Evolutionary conservation across 2,888 invertebrate genomes (phyloP).

Genomic region (Diloba caeruleocephala): DNA sequence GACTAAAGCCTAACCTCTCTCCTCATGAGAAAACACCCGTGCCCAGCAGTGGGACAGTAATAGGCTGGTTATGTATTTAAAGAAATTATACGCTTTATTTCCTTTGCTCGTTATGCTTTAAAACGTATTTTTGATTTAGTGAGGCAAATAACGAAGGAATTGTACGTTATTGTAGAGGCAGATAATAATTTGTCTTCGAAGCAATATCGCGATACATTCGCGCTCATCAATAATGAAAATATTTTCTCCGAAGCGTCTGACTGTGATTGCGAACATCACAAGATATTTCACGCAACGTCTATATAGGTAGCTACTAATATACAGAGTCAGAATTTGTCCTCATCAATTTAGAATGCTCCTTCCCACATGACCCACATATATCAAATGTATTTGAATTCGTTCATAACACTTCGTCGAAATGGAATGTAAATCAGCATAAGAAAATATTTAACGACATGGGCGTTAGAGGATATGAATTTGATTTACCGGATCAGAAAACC

Average conservation of each 20-base stretch:
- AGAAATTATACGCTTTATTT: slow-evolving; percentile 1
- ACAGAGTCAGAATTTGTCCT: slow-evolving; percentile 42
- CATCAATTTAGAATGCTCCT: slow-evolving; percentile 51
- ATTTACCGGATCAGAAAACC: slow-evolving; percentile 45
- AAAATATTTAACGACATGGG: slow-evolving; percentile 52
- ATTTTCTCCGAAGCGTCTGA: slow-evolving; percentile 46
- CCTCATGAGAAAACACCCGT: too few species aligned
- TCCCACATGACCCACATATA: slow-evolving; percentile 41
- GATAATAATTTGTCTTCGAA: slow-evolving; percentile 41
- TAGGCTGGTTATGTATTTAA: too few species aligned
- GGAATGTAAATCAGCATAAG: slow-evolving; percentile 50
- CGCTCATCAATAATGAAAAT: slow-evolving; percentile 53
- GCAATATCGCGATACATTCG: slow-evolving; percentile 42
- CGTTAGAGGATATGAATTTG: slow-evolving; percentile 42
- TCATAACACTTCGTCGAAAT: slow-evolving; percentile 42
- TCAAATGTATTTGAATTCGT: slow-evolving; percentile 45
- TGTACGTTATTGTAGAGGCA: slow-evolving; percentile 19
- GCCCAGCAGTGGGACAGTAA: too few species aligned
- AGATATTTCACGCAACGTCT: slow-evolving; percentile 43
- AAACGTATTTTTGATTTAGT: slow-evolving; percentile 4
- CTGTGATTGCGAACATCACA: slow-evolving; percentile 52
- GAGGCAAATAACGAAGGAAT: slow-evolving; percentile 5
- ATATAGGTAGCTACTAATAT: slow-evolving; percentile 38
- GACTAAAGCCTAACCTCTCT: too few species aligned
- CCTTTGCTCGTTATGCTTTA: background rate